These are phyloP conservation scores for Drosophila bifasciata DNA, from an alignment of 1,140 invertebrate genomes.

Conservation along the genomic window DNA sequence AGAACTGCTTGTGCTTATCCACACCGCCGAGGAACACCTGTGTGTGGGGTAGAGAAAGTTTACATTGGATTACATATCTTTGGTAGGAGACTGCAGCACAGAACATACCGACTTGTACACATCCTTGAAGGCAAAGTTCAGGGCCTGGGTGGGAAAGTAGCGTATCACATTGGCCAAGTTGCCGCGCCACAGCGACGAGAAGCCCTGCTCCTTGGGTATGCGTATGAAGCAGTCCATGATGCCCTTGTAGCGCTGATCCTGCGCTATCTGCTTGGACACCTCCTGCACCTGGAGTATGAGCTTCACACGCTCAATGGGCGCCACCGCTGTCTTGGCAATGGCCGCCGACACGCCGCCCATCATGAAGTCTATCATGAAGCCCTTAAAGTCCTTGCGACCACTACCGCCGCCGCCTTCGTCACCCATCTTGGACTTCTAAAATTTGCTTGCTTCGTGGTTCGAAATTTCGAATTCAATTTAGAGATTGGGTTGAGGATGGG, in stretches of 20 bases:
- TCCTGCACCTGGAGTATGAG: slow-evolving; percentile 94
- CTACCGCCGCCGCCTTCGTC: slow-evolving; percentile 84
- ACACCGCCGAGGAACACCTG: slow-evolving; percentile 86
- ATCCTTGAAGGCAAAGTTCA: slow-evolving; percentile 98
- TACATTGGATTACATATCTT: neutral
- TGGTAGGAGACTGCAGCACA: too few species aligned
- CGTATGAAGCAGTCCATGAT: slow-evolving; percentile 85
- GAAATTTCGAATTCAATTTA: neutral
- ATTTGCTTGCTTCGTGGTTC: neutral
- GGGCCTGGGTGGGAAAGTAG: slow-evolving; percentile 97
- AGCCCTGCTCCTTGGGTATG: slow-evolving; percentile 93
- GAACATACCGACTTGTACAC: slow-evolving; percentile 89
- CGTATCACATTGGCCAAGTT: slow-evolving; percentile 96
- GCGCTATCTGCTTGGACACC: slow-evolving; percentile 91
- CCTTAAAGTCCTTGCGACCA: slow-evolving; percentile 45
- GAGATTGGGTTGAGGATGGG: neutral
- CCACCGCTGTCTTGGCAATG: slow-evolving; percentile 94
- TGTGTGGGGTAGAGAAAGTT: neutral
- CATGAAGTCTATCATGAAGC: slow-evolving; percentile 90
- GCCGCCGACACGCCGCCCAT: slow-evolving; percentile 95
- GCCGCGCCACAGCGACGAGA: slow-evolving; percentile 95
- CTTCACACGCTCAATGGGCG: slow-evolving; percentile 96
- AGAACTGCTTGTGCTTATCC: slow-evolving; percentile 93
- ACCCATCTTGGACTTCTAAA: slow-evolving; percentile 46
- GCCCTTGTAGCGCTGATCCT: slow-evolving; percentile 92